Conservation (phyloP, 2,113 vertebrate species). For the Lipotes vexillifer region DNA sequence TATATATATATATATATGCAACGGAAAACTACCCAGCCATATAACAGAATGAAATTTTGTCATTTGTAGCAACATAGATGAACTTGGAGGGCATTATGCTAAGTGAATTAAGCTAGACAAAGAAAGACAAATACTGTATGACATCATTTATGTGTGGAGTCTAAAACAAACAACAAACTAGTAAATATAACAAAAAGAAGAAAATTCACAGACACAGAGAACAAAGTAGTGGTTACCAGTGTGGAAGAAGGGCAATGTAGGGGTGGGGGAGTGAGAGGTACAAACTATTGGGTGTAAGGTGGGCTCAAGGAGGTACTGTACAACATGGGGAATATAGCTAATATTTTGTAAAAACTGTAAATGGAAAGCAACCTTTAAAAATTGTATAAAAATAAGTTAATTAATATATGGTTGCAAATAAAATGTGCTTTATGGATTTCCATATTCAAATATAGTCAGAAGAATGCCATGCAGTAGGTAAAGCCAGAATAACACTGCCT, state of each 20-base stretch:
- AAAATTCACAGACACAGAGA: neutral
- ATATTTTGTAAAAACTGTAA: neutral
- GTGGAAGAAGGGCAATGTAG: neutral
- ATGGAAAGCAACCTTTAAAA: neutral
- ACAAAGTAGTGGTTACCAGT: neutral
- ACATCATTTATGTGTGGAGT: no score
- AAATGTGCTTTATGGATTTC: neutral
- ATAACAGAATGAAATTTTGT: no score
- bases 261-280: no score
- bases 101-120: no score
- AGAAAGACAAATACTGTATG: no score
- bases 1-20: no score
- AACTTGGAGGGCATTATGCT: no score
- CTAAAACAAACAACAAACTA: no score
- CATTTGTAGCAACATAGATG: no score
- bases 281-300: neutral
- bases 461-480: neutral
- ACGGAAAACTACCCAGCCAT: no score
- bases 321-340: neutral
- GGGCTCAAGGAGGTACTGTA: neutral
- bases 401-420: neutral
- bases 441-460: neutral
- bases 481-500: neutral
- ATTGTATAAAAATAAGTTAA: neutral
- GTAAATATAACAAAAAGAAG: neutral